These are phyloP conservation scores for Venustaconcha ellipsiformis DNA, from an alignment of 1,140 invertebrate genomes.

Conservation along the genomic window DNA sequence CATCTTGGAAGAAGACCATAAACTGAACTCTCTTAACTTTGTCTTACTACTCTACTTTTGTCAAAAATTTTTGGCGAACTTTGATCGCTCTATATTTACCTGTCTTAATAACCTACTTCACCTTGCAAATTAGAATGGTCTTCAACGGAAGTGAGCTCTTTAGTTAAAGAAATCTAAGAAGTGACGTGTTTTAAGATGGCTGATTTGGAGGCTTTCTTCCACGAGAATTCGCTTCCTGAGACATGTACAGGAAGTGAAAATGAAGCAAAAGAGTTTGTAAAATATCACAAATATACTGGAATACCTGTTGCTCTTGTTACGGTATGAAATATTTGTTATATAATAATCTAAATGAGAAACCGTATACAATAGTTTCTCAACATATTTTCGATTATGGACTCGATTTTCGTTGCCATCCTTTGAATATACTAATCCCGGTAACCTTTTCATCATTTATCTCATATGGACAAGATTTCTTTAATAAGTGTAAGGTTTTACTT, in stretches of 20 bases:
- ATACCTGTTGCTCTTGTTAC: slow-evolving; percentile 83
- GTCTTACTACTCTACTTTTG: too few species aligned
- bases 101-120: neutral
- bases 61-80: too few species aligned
- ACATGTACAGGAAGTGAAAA: slow-evolving; percentile 80
- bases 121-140: neutral
- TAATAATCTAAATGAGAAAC: neutral
- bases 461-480: too few species aligned
- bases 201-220: slow-evolving; percentile 35
- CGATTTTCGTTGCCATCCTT: too few species aligned
- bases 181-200: slow-evolving; percentile 28
- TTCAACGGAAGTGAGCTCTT: slow-evolving; percentile 19
- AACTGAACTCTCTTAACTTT: too few species aligned
- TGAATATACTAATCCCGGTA: too few species aligned
- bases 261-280: slow-evolving; percentile 79
- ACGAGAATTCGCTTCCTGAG: slow-evolving; percentile 69
- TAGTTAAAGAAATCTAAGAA: neutral
- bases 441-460: too few species aligned
- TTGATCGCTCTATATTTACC: neutral
- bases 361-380: neutral
- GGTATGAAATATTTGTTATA: slow-evolving; percentile 68
- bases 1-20: too few species aligned
- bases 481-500: too few species aligned
- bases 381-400: too few species aligned
- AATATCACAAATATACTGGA: slow-evolving; percentile 75